phyloP scores from a whole-genome alignment of 35 echinoderm and acorn worm species.

The Holothuria glaberrima region DNA sequence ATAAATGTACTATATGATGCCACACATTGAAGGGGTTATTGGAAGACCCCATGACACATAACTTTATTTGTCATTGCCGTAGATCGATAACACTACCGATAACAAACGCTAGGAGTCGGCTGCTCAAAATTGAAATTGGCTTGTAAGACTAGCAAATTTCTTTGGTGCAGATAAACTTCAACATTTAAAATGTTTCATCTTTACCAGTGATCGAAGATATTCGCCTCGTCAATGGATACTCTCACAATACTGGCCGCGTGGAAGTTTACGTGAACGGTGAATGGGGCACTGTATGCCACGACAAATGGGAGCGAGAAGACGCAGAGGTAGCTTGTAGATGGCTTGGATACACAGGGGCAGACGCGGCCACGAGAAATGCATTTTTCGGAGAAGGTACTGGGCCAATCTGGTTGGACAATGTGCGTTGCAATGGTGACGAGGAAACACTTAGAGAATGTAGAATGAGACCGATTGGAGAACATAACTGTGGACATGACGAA shows the following conservation, averaged over 20 bases:
- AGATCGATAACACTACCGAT: too few relatives aligned
- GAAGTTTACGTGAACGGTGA: slow-evolving; percentile 46
- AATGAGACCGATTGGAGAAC: background rate
- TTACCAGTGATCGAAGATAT: slow-evolving; percentile 28
- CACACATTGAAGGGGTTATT: too few relatives aligned
- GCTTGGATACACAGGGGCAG: slow-evolving; percentile 47
- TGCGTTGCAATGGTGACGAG: slow-evolving; percentile 6
- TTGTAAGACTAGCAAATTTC: too few relatives aligned
- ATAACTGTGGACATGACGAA: slow-evolving; percentile 20
- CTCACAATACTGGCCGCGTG: slow-evolving; percentile 22
- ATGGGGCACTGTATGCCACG: slow-evolving; percentile 50
- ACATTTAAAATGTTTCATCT: too few relatives aligned
- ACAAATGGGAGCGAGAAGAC: slow-evolving; percentile 27
- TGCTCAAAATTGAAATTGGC: too few relatives aligned
- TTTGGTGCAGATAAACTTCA: too few relatives aligned
- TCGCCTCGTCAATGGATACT: slow-evolving; percentile 39
- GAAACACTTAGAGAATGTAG: slow-evolving; percentile 4
- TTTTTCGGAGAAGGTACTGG: slow-evolving; percentile 43
- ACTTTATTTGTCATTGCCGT: too few relatives aligned
- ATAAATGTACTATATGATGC: too few relatives aligned
- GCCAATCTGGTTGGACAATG: slow-evolving; percentile 27
- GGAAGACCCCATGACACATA: too few relatives aligned
- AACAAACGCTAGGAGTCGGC: too few relatives aligned
- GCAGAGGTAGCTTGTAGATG: slow-evolving; percentile 42
- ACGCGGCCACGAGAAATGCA: background rate